Base-by-base conservation (phyloP, 2,113 vertebrate species). In the Crotalus tigris region DNA sequence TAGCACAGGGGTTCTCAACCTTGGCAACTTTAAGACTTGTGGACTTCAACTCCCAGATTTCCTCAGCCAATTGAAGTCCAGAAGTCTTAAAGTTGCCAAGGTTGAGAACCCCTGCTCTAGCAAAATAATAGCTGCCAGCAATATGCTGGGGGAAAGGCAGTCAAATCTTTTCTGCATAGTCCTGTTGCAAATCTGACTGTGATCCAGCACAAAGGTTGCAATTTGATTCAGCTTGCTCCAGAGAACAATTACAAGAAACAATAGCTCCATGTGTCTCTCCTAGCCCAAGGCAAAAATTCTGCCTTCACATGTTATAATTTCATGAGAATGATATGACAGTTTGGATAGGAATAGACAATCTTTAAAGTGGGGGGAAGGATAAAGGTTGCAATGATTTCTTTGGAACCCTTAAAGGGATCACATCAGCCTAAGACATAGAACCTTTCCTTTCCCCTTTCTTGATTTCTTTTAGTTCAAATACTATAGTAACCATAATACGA, bases 91-190 rank as follows among this genome's bases (percentile, higher is more conserved):
- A 39, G 39, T 39, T 39, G 39, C 39, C 39, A 39, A 39, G 39
- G 39, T 39, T 39, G 39, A 39, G 39, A 39, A 39, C 39, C 39
- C 39, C 39, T 39, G 39, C 94, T 92, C 94, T 95, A 95, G 96
- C 96, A 97, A 97, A 96, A 94, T 93, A 96, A 93, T 95, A 95
- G 61, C 94, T 95, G 94, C 95, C 95, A 96, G 92, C 93, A 94
- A 97, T 96, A 95, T 0, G 92, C 95, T 97, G 94, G 96, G 95
- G 97, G 96, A 96, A 91, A 95, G 95, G 94, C 95, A 93, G 89
- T 93, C 85, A 94, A 95, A 86, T 90, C 92, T 92, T 92, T 95
- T 96, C 95, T 91, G 93, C 91, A 85, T 88, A 1, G 69, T 54
- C 29, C 94, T 93, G 94, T 92, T 95, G 94, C 11, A 86, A 85